These are phyloP conservation scores for Popillia japonica DNA, from an alignment of 1,140 invertebrate genomes.

Conservation along the genomic window DNA sequence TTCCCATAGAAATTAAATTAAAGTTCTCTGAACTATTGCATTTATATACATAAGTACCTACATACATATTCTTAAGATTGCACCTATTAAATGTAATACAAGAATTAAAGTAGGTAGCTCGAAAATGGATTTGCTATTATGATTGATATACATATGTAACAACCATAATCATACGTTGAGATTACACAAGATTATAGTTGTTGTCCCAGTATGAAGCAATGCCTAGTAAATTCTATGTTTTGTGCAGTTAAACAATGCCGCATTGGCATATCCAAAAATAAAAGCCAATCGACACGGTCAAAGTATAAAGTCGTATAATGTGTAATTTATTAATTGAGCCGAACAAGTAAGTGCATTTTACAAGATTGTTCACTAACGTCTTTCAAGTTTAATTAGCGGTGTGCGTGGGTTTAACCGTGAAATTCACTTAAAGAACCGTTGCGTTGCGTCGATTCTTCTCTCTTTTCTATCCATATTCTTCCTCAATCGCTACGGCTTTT, in stretches of 20 bases:
- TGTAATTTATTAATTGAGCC: slow-evolving; percentile 36
- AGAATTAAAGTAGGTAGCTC: too few relatives aligned
- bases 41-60: too few relatives aligned
- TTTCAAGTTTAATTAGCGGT: slow-evolving; percentile 39
- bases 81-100: too few relatives aligned
- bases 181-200: too few relatives aligned
- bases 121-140: too few relatives aligned
- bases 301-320: slow-evolving; percentile 26
- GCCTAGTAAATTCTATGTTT: not conserved
- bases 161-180: too few relatives aligned
- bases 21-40: too few relatives aligned
- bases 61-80: too few relatives aligned
- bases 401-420: slow-evolving; percentile 40
- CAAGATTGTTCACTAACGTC: slow-evolving; percentile 31
- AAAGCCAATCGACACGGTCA: not conserved
- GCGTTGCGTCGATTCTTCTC: slow-evolving; percentile 25
- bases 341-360: slow-evolving; percentile 34
- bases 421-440: slow-evolving; percentile 41
- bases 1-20: too few relatives aligned
- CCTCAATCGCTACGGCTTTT: slow-evolving; percentile 1
- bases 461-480: slow-evolving; percentile 22
- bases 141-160: too few relatives aligned
- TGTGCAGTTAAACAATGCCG: not conserved
- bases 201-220: not conserved
- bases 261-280: not conserved